A percentile compares a stretch with the other conserved stretches of the same genome.
phyloP scores from a whole-genome alignment of 2,113 vertebrate species.

The Cariama cristata region DNA sequence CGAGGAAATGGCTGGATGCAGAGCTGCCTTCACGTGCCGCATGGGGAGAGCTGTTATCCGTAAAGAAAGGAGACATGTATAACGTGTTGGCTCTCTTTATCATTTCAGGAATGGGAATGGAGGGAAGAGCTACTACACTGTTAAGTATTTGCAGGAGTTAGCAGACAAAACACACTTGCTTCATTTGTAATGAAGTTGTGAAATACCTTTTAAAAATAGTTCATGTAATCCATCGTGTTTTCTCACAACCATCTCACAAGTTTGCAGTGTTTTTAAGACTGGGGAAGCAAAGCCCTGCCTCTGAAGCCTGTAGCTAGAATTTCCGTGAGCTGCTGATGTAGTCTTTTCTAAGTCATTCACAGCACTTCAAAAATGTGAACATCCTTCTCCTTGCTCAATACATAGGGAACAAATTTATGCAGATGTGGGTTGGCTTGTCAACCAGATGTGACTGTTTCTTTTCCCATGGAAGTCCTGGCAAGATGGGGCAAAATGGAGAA shows the following conservation, averaged over 20 bases:
- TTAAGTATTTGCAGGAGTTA: not conserved
- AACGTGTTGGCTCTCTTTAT: fast-evolving
- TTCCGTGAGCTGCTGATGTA: not conserved
- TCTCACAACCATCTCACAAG: not conserved
- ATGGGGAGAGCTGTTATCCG: not conserved
- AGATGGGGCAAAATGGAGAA: not conserved
- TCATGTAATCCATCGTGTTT: not conserved
- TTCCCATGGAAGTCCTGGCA: not conserved
- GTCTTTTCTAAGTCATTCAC: not conserved
- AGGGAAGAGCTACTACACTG: not conserved
- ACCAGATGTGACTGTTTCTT: not conserved
- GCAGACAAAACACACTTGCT: not conserved
- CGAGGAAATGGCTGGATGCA: not conserved
- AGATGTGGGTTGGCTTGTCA: not conserved
- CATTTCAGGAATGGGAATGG: not conserved
- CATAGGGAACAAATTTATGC: not conserved
- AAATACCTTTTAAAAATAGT: slow-evolving; percentile 28
- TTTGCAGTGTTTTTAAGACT: not conserved
- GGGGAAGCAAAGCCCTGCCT: not conserved
- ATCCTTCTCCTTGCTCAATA: not conserved
- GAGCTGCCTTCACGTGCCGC: not conserved
- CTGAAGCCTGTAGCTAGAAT: not conserved
- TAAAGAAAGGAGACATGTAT: not conserved
- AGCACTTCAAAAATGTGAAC: not conserved
- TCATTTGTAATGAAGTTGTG: not conserved